phyloP scores from a whole-genome alignment of 2,797 vertebrate genomes.

The Tapera naevia region DNA sequence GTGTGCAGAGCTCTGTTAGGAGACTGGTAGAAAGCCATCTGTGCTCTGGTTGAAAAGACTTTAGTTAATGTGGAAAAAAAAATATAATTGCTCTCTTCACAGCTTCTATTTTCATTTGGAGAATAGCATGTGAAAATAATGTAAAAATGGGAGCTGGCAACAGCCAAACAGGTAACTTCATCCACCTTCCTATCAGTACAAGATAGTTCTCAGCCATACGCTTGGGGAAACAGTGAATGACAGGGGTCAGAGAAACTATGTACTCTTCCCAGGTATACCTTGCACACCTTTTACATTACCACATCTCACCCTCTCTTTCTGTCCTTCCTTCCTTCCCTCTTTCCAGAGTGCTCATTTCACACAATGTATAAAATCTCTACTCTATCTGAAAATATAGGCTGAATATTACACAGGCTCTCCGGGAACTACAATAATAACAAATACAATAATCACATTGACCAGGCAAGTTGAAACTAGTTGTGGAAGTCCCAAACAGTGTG shows the following conservation, averaged over 20 bases:
- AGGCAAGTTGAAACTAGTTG: background rate
- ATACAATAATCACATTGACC: background rate
- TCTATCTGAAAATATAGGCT: background rate
- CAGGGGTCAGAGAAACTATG: background rate
- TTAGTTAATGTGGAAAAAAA: background rate
- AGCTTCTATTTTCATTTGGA: background rate
- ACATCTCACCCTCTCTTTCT: background rate
- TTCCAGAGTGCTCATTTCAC: background rate
- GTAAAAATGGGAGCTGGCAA: background rate
- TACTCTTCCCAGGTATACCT: background rate
- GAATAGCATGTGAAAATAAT: background rate
- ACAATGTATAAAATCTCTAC: background rate
- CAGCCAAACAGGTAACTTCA: background rate
- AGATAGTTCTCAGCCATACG: background rate
- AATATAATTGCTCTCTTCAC: background rate
- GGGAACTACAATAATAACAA: background rate
- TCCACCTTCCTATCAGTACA: background rate
- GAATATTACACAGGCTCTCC: background rate
- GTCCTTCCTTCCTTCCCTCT: no score
- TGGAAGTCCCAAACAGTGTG: background rate
- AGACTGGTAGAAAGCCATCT: conserved; percentile 12
- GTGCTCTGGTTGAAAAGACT: conserved; percentile 24
- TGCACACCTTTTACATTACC: background rate
- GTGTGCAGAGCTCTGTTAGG: background rate
- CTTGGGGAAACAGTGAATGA: background rate